These are phyloP conservation scores for Gallinago jamesoni DNA, from an alignment of 2,113 vertebrate genomes.

Conservation along the genomic window DNA sequence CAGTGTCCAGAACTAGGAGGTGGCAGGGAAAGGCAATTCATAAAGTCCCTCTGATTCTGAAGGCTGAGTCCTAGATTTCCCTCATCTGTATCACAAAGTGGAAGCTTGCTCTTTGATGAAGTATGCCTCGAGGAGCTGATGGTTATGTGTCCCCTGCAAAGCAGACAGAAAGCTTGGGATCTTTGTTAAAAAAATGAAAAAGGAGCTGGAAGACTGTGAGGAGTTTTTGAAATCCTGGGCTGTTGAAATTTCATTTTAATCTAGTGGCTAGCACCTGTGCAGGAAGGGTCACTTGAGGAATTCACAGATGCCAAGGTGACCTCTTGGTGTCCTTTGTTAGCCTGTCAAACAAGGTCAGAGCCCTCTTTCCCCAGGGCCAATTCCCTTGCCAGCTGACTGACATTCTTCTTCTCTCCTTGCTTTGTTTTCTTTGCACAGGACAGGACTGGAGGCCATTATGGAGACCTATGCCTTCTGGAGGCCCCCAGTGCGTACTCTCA, in stretches of 20 bases:
- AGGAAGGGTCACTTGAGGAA: neutral
- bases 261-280: neutral
- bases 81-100: neutral
- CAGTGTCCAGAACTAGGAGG: neutral
- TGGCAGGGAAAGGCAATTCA: neutral
- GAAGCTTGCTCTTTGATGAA: neutral
- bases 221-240: neutral
- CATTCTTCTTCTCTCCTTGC: neutral
- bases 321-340: neutral
- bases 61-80: neutral
- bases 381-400: neutral
- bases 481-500: slow-evolving; percentile 95
- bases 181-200: neutral
- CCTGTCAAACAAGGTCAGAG: neutral
- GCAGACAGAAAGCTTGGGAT: neutral
- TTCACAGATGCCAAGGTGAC: neutral
- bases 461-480: slow-evolving; percentile 99
- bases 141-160: neutral
- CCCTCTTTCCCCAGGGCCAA: neutral
- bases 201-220: neutral
- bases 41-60: neutral
- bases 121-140: neutral
- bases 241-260: neutral
- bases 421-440: slow-evolving; percentile 77
- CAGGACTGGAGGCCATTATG: slow-evolving; percentile 98